Evolutionary conservation across 2,797 vertebrate species (phyloP).

Genomic region (Acrossocheilus fasciatus): DNA sequence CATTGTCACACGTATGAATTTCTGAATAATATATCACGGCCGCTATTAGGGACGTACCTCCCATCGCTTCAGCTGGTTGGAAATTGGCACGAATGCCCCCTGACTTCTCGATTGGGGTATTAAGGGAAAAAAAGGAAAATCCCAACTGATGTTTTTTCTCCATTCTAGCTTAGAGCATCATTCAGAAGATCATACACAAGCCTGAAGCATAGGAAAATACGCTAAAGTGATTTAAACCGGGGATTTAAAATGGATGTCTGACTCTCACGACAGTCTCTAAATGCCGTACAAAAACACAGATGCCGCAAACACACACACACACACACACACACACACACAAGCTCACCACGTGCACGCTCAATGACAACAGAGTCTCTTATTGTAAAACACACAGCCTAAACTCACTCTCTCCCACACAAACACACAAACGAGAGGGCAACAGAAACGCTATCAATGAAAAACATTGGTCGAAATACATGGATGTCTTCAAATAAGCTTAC

Average conservation of each 20-base stretch:
- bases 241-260: slow-evolving; percentile 76
- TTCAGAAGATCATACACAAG: slow-evolving; percentile 71
- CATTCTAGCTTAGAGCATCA: slow-evolving; percentile 59
- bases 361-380: slow-evolving; percentile 3
- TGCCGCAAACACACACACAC: slow-evolving; percentile 30
- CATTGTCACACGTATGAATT: not conserved
- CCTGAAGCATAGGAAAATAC: slow-evolving; percentile 68
- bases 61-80: not conserved
- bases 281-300: slow-evolving; percentile 13
- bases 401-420: not conserved
- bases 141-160: slow-evolving; percentile 14
- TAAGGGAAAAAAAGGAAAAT: not conserved
- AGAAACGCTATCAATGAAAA: not conserved
- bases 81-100: slow-evolving; percentile 9
- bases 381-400: slow-evolving; percentile 10
- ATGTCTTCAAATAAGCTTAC: slow-evolving; percentile 47
- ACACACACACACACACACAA: not conserved
- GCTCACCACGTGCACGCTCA: not conserved
- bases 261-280: slow-evolving; percentile 45
- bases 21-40: slow-evolving; percentile 38
- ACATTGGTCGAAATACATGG: slow-evolving; percentile 42
- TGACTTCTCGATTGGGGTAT: slow-evolving; percentile 25
- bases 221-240: slow-evolving; percentile 70
- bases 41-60: not conserved
- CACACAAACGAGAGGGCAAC: slow-evolving; percentile 19